Conservation (phyloP, 2,888 invertebrate species). For the Calameuta idolon region DNA sequence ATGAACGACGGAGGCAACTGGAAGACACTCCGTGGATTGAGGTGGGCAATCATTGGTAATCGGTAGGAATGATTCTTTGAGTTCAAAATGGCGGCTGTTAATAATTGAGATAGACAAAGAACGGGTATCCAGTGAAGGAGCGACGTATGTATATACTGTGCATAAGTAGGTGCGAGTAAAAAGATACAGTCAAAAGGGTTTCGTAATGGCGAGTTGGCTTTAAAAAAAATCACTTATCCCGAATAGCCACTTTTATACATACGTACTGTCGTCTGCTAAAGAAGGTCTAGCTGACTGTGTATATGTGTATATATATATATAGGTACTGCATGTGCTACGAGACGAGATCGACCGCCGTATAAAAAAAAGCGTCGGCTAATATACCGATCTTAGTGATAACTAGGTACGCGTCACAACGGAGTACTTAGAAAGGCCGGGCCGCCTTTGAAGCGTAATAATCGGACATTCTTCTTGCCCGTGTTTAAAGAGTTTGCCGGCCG, state of each 20-base stretch:
- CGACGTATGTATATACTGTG: not conserved
- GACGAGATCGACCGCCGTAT: not conserved
- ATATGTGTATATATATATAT: too few species aligned
- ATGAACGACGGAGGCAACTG: not conserved
- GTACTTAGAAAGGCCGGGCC: constrained; percentile 5
- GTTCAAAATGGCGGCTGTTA: not conserved
- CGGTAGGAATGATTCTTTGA: not conserved
- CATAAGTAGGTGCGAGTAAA: not conserved
- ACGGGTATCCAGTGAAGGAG: not conserved
- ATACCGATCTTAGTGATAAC: constrained; percentile 10
- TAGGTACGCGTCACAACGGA: constrained; percentile 8
- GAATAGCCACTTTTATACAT: not conserved
- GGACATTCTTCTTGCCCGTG: constrained; percentile 10
- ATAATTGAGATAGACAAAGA: not conserved
- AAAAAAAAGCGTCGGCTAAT: constrained; percentile 5
- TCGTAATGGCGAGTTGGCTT: not conserved
- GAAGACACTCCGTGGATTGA: not conserved
- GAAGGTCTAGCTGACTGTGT: not conserved
- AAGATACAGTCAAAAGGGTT: not conserved
- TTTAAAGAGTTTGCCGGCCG: constrained; percentile 5
- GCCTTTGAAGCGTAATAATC: constrained; percentile 10
- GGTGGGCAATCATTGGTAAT: not conserved
- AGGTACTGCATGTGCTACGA: not conserved
- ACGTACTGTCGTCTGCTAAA: not conserved
- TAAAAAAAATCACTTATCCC: not conserved